These are phyloP conservation scores for Mycalesis mineus DNA, from an alignment of 2,888 invertebrate genomes.

Conservation along the genomic window DNA sequence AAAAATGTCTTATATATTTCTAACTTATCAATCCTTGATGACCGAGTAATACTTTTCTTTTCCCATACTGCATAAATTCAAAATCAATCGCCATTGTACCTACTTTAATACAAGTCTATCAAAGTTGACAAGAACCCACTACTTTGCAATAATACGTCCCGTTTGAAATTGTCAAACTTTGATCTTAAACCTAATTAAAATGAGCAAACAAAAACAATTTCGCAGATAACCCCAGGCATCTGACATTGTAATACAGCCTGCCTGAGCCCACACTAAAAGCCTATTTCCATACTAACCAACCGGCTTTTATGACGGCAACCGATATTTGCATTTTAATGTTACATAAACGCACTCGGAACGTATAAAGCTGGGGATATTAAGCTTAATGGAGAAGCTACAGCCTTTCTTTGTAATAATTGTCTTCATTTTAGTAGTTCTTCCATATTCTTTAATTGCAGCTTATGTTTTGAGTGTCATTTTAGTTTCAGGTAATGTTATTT, in stretches of 20 bases:
- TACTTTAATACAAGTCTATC: too few relatives aligned
- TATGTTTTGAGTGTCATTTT: too few relatives aligned
- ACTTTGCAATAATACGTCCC: neutral
- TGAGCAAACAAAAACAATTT: conserved; percentile 30
- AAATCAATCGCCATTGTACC: too few relatives aligned
- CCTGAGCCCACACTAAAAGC: conserved; percentile 2
- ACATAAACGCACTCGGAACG: conserved; percentile 2
- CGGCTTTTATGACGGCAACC: conserved; percentile 19
- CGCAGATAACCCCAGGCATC: conserved; percentile 27
- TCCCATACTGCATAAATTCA: too few relatives aligned
- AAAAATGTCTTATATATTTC: too few relatives aligned
- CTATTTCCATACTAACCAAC: conserved; percentile 23
- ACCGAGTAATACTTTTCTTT: too few relatives aligned
- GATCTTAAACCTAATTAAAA: conserved; percentile 29
- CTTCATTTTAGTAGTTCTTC: too few relatives aligned
- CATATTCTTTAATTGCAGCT: too few relatives aligned
- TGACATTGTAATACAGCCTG: conserved; percentile 19
- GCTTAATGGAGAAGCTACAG: neutral
- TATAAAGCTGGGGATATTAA: neutral
- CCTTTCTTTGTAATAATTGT: neutral
- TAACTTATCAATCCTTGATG: too few relatives aligned
- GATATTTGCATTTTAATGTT: conserved; percentile 11
- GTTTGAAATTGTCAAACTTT: conserved; percentile 18
- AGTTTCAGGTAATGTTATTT: too few relatives aligned
- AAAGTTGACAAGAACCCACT: neutral